These are phyloP conservation scores for Cavia porcellus DNA, from an alignment of 2,113 vertebrate species.

Conservation along the genomic window DNA sequence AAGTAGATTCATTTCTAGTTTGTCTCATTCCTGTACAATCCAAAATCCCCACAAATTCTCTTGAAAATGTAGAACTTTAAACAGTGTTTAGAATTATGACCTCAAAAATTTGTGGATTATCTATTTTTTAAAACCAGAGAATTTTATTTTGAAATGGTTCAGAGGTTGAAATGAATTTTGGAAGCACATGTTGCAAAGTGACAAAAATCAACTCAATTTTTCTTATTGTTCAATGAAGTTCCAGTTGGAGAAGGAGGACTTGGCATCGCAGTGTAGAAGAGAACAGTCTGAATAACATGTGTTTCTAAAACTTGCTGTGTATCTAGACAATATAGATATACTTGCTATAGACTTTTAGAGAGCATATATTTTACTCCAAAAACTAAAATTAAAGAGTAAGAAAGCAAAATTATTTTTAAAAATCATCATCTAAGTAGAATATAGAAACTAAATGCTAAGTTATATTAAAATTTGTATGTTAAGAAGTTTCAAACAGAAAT, in stretches of 20 bases:
- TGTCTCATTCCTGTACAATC: conserved; percentile 1
- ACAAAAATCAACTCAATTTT: neutral
- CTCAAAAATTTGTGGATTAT: neutral
- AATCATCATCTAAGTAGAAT: neutral
- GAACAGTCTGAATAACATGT: neutral
- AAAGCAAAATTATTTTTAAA: neutral
- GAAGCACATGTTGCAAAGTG: neutral
- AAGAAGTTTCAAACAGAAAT: neutral
- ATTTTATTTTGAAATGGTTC: neutral
- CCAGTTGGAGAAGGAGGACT: neutral
- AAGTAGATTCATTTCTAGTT: neutral
- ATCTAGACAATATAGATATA: neutral
- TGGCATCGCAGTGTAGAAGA: neutral
- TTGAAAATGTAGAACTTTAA: conserved; percentile 15
- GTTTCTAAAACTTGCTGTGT: neutral
- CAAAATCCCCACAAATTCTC: neutral
- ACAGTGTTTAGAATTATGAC: conserved; percentile 47
- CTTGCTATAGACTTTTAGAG: neutral
- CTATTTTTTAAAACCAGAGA: conserved; percentile 54
- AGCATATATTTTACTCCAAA: conserved; percentile 23
- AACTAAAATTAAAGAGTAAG: neutral
- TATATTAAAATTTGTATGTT: neutral
- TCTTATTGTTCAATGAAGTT: neutral
- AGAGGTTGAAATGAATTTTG: conserved; percentile 10
- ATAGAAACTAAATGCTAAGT: neutral